These are phyloP conservation scores for Apeira syringaria DNA, from an alignment of 2,888 invertebrate species.

Conservation along the genomic window DNA sequence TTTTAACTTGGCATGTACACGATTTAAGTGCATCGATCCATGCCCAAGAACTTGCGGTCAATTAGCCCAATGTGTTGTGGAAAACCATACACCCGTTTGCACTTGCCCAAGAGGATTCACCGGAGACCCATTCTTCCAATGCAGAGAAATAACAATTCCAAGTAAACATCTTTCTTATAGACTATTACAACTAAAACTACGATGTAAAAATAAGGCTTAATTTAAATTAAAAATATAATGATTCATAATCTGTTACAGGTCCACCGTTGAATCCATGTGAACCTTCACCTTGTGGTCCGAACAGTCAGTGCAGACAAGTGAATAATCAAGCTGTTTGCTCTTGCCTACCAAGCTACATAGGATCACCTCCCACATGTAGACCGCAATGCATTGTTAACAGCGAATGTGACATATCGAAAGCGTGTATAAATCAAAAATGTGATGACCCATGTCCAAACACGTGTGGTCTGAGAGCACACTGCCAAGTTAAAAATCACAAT, in stretches of 20 bases:
- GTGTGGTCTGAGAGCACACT: slow-evolving; percentile 93
- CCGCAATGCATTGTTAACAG: slow-evolving; percentile 95
- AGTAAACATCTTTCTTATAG: no score
- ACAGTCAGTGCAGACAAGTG: slow-evolving; percentile 92
- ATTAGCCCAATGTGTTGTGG: slow-evolving; percentile 90
- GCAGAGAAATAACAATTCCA: slow-evolving; percentile 80
- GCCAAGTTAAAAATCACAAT: slow-evolving; percentile 92
- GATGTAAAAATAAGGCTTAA: no score
- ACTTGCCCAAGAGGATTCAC: slow-evolving; percentile 89
- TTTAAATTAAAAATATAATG: no score
- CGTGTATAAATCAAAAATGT: slow-evolving; percentile 94
- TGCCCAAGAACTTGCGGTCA: slow-evolving; percentile 93
- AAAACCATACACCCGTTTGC: slow-evolving; percentile 91
- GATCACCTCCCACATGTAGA: slow-evolving; percentile 91
- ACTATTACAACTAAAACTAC: no score
- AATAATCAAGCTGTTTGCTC: slow-evolving; percentile 93
- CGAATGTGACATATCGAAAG: slow-evolving; percentile 91
- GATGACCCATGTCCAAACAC: slow-evolving; percentile 94
- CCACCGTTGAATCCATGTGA: slow-evolving; percentile 88
- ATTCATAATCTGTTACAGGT: no score
- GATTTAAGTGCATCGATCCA: slow-evolving; percentile 93
- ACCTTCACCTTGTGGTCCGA: slow-evolving; percentile 94
- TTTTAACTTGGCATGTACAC: slow-evolving; percentile 88
- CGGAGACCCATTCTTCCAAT: slow-evolving; percentile 93
- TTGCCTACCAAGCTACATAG: slow-evolving; percentile 90